Evolutionary conservation across 1,140 invertebrate species (phyloP), one percentile per base, ranked within the genome.

Genomic region (Schlechtendalia chinensis): DNA sequence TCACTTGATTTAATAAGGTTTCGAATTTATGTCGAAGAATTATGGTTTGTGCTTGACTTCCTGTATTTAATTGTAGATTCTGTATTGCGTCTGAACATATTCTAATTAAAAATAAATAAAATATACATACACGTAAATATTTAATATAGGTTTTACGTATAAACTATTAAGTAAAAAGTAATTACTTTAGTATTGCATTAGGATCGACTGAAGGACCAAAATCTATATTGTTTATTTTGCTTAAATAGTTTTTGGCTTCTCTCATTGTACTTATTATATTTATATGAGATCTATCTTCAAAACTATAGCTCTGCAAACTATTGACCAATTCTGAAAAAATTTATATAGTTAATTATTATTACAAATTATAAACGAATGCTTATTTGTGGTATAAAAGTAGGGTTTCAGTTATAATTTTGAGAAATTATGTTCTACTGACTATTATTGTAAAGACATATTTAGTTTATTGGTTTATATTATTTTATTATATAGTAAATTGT

Each of bases 261-360:
- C 89, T 88, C 24, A 91, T 81, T 0, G 88, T 89, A 81, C 88
- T 88, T 59, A 89, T 88, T 5, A 90, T 88, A 81, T 88, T 90
- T 24, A 90, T 83, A 83, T 88, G 88, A 53, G 87, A 88, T 71
- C 88, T 87, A 2, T 89, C 88, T 56, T 86, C 86, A 6, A 87
- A 65, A 17, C 79, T 59, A 77, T 84, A 91, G 83, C 59, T 85
- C 84, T 12, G 83, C 83, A 53, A 88, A 87, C 39, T 86, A 85
- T 67, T 85, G 8, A 82, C 81, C 59, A 83, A 32, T 22, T 80
- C 82, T 83, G 39, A 79, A 79, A 47, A 79, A 3, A 39, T 8
- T 3, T 39, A 4, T 8, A 50, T 39, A 71, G 2, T 65, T n/a
- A 12, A 39, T 65, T 11, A 67, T 32, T 8, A 39, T 19, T 65